These are phyloP conservation scores for Mycogona germanica DNA, from an alignment of 2,888 invertebrate genomes.

Conservation along the genomic window DNA sequence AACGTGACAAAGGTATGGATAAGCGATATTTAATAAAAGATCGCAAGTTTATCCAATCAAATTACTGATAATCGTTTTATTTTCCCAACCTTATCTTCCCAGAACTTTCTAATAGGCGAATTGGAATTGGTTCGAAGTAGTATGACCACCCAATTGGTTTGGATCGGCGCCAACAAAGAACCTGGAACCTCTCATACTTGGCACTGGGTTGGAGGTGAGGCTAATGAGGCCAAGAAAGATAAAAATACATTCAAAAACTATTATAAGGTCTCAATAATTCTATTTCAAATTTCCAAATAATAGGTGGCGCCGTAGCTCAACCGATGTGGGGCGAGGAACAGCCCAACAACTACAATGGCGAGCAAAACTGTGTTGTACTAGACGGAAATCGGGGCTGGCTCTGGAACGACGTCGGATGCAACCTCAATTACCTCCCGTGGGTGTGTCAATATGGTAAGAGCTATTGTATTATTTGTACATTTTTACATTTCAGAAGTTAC, in stretches of 20 bases:
- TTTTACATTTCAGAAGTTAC: background rate
- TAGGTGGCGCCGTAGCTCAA: conserved; percentile 62
- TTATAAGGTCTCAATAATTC: background rate
- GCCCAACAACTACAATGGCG: conserved; percentile 90
- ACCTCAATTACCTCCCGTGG: conserved; percentile 83
- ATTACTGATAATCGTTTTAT: background rate
- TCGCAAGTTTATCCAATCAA: background rate
- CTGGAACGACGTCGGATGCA: conserved; percentile 92
- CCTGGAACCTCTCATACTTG: conserved; percentile 71
- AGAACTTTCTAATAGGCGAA: conserved; percentile 36
- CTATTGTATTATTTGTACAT: background rate
- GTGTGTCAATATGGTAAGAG: conserved; percentile 55
- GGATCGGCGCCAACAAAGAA: conserved; percentile 85
- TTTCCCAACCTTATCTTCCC: background rate
- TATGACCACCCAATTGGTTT: conserved; percentile 72
- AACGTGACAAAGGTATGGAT: conserved; percentile 25
- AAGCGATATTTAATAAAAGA: background rate
- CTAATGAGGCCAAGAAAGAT: too few species aligned
- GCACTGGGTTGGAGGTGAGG: conserved; percentile 57
- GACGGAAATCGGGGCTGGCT: conserved; percentile 82
- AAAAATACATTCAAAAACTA: too few species aligned
- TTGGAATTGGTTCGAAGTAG: conserved; percentile 64
- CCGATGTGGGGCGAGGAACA: conserved; percentile 89
- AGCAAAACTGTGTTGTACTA: conserved; percentile 87
- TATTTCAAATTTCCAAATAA: conserved; percentile 18